Conservation (phyloP, 2,888 invertebrate species). For the Agriopis aurantiaria region DNA sequence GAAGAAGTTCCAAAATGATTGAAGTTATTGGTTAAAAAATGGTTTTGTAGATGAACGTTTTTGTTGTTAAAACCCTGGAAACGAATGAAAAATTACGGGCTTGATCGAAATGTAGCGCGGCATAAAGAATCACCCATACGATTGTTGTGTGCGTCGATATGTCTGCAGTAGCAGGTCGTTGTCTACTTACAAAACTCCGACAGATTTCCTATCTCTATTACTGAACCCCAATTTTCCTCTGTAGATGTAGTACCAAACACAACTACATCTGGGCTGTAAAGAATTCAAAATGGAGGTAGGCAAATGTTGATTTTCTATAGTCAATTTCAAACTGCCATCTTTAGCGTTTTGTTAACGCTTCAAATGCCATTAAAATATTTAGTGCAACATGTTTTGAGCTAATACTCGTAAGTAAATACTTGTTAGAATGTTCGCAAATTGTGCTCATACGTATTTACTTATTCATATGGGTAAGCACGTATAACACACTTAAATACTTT, state of each 20-base stretch:
- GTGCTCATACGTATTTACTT: slow-evolving; percentile 26
- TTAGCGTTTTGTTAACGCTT: slow-evolving; percentile 80
- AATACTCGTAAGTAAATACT: slow-evolving; percentile 39
- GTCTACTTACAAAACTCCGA: not conserved
- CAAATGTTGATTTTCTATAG: slow-evolving; percentile 75
- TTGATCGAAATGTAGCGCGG: too few relatives aligned
- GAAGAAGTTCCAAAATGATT: not conserved
- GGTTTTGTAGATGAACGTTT: too few relatives aligned
- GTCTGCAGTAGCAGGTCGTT: too few relatives aligned
- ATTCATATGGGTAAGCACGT: slow-evolving; percentile 29
- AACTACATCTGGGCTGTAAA: slow-evolving; percentile 61
- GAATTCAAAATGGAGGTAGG: slow-evolving; percentile 66
- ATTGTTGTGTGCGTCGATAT: too few relatives aligned
- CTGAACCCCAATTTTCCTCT: slow-evolving; percentile 53
- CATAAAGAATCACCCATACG: too few relatives aligned
- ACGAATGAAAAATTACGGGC: too few relatives aligned
- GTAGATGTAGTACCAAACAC: slow-evolving; percentile 42
- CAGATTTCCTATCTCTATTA: not conserved
- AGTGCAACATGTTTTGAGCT: slow-evolving; percentile 57
- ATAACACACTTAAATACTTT: slow-evolving; percentile 23
- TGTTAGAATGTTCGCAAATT: slow-evolving; percentile 35
- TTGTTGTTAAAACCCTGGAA: too few relatives aligned
- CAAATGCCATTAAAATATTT: slow-evolving; percentile 72
- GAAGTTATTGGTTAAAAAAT: not conserved
- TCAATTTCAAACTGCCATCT: slow-evolving; percentile 75